These are phyloP conservation scores for Bruchidius siliquastri DNA, from an alignment of 2,888 invertebrate species.

Conservation along the genomic window DNA sequence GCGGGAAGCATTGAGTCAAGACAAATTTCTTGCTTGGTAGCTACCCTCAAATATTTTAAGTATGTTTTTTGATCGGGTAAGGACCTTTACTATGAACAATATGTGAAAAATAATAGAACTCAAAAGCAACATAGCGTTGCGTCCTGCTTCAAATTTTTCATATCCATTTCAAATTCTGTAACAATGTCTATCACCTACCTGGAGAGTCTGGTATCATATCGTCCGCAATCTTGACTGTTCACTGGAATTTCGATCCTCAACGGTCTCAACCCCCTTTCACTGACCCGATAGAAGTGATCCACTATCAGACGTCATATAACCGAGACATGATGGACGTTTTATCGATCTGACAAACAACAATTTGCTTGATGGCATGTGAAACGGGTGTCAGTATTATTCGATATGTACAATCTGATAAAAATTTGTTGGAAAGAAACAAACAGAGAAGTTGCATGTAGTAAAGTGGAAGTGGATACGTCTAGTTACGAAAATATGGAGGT, in stretches of 20 bases:
- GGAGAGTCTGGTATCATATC: background rate
- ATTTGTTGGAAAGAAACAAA: background rate
- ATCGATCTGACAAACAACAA: background rate
- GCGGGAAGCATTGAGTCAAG: no score
- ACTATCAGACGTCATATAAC: background rate
- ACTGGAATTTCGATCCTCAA: background rate
- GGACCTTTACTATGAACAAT: no score
- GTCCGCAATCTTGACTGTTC: background rate
- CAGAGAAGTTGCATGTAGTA: background rate
- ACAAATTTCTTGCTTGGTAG: no score
- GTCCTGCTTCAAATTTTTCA: no score
- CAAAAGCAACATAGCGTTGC: no score
- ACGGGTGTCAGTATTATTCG: background rate
- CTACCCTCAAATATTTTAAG: no score
- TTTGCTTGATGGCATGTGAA: background rate
- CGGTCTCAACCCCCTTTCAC: background rate
- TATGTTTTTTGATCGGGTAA: no score
- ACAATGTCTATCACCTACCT: no score
- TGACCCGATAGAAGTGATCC: background rate
- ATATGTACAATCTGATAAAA: background rate
- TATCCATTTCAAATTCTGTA: no score
- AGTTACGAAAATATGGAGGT: no score
- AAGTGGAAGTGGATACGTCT: background rate
- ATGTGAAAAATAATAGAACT: no score
- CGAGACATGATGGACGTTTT: background rate